Percentiles rank a stretch among this genome's conserved stretches.
Conservation (phyloP, 2,113 vertebrate genomes). For the Suncus etruscus region DNA sequence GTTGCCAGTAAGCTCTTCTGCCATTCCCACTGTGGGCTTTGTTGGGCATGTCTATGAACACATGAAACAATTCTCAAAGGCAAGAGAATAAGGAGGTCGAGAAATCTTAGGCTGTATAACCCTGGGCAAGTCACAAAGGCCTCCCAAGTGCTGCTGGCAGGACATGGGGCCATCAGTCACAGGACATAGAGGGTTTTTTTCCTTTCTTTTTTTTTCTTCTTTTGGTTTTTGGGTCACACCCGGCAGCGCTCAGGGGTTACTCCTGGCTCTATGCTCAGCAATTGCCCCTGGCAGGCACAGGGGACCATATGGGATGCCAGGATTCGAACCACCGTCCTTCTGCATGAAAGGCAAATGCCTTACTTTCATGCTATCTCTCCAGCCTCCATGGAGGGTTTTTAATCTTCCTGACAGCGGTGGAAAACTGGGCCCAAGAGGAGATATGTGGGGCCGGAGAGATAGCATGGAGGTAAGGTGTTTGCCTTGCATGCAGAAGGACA, state of each 20-base stretch:
- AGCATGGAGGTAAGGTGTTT: no score
- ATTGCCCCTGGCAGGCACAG: no score
- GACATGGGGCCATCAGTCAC: neutral
- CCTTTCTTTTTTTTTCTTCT: neutral
- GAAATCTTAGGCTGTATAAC: neutral
- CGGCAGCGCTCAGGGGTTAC: no score
- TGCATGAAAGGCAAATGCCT: no score
- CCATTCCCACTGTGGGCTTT: neutral
- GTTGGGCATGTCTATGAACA: neutral
- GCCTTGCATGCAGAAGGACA: no score
- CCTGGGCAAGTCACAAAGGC: neutral
- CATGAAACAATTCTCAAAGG: neutral
- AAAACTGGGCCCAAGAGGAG: neutral
- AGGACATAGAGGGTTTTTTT: neutral
- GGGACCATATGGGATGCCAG: no score
- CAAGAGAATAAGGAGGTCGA: neutral
- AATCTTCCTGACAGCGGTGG: neutral
- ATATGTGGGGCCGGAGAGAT: no score
- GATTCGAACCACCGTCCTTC: no score
- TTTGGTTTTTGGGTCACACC: no score
- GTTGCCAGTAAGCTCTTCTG: neutral
- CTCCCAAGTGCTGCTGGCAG: neutral
- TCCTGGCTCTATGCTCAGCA: no score
- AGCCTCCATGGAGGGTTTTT: no score
- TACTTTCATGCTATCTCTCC: no score